Conservation (phyloP, 2,888 invertebrate genomes). For the Encarsia formosa region DNA sequence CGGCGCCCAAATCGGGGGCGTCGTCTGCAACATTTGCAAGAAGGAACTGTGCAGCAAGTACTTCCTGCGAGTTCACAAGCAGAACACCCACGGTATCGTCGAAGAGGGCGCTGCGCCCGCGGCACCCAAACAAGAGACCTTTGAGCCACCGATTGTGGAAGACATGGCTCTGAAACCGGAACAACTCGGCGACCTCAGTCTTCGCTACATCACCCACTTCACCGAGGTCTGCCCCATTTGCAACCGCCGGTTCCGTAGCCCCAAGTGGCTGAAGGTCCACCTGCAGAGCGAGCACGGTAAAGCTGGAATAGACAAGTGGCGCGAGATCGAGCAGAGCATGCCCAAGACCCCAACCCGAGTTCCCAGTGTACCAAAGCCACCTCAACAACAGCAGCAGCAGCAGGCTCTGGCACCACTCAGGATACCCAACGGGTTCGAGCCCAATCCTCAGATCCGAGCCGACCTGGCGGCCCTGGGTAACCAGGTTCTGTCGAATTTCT, state of each 20-base stretch:
- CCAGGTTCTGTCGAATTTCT: constrained; percentile 56
- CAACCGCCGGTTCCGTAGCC: constrained; percentile 79
- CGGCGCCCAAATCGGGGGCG: constrained; percentile 87
- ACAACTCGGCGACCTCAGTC: constrained; percentile 58
- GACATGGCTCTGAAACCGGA: constrained; percentile 56
- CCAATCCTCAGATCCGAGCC: constrained; percentile 33
- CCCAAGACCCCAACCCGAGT: constrained; percentile 43
- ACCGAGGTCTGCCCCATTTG: constrained; percentile 81
- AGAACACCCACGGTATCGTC: constrained; percentile 94
- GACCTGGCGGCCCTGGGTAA: constrained; percentile 46
- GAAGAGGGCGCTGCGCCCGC: constrained; percentile 62
- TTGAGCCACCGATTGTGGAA: constrained; percentile 36
- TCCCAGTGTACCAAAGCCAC: background rate
- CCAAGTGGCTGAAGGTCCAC: constrained; percentile 85
- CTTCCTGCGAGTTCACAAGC: constrained; percentile 94
- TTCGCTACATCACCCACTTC: constrained; percentile 64
- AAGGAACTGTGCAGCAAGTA: constrained; percentile 98
- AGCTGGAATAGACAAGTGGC: constrained; percentile 60
- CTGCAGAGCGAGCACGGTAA: constrained; percentile 81
- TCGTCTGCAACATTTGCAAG: constrained; percentile 95
- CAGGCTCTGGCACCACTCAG: constrained; percentile 56
- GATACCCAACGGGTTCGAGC: constrained; percentile 55
- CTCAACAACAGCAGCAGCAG: constrained; percentile 22
- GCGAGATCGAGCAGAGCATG: constrained; percentile 56
- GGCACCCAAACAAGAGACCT: constrained; percentile 40